Evolutionary conservation across 2,888 invertebrate species (phyloP), one percentile per base, ranked within the genome.

Genomic region (Aplocera efformata): DNA sequence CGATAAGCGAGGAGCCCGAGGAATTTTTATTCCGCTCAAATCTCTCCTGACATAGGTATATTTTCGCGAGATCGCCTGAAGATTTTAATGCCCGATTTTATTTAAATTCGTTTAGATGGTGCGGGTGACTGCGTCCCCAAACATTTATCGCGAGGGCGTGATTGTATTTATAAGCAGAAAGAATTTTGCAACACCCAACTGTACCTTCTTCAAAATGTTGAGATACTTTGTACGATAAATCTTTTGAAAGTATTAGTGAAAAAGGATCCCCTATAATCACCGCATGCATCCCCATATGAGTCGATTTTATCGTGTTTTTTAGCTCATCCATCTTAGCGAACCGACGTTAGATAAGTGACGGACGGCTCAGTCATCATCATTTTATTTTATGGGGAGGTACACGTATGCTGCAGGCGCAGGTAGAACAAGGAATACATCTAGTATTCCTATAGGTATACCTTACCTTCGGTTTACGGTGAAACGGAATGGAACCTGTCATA

Each of bases 11-110:
- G 80, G 82, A 75, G 79, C 71, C 72, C 69, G 67, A 83, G 82
- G 88, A 88, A 89, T 89, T 88, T 82, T 86, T 86, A 84, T 85
- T 86, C 74, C 78, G 76, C 73, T 84, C 82, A 88, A 88, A 88
- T 85, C 88, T 86, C 74, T 83, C 76, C 76, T 82, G 84, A 83
- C 84, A 83, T 86, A 84, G 84, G 83, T 85, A 83, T 84, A 84
- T 86, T 84, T 78, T 84, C 81, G 77, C 63, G 75, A 79, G 79
- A 83, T 88, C 80, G 84, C 76, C 74, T 73, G 71, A 75, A 81
- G 85, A 82, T 86, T 85, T 85, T 83, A 83, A 83, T 84, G 79
- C 80, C 74, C 79, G 80, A 83, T 82, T 84, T 85, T 86, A 84
- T 86, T 85, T 82, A 86, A 86, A 85, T 86, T 86, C 80, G 84